phyloP scores from a whole-genome alignment of 2,888 invertebrate species.

The Ophonus ardosiacus region DNA sequence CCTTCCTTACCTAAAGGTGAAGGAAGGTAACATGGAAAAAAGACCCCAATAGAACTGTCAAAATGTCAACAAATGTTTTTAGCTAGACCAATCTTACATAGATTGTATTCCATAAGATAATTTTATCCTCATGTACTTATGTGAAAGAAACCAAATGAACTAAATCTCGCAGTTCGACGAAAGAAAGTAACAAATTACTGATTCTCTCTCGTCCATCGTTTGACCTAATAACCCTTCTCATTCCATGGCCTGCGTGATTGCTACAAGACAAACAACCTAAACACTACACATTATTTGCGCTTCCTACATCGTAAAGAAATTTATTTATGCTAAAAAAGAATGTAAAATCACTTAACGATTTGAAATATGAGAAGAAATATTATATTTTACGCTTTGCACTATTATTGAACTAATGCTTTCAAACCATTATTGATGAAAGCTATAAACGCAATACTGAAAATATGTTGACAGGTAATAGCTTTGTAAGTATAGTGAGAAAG shows the following conservation, averaged over 20 bases:
- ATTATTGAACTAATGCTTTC: too few species aligned
- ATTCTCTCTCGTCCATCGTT: constrained; percentile 44
- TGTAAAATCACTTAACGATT: too few species aligned
- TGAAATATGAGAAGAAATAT: too few species aligned
- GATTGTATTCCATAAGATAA: too few species aligned
- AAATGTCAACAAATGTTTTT: too few species aligned
- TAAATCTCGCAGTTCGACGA: background rate
- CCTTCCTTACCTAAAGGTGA: too few species aligned
- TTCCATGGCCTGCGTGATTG: background rate
- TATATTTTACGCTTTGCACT: too few species aligned
- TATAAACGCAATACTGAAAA: background rate
- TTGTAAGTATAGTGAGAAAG: background rate
- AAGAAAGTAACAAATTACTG: constrained; percentile 47
- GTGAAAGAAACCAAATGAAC: background rate
- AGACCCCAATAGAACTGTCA: too few species aligned
- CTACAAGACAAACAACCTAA: constrained; percentile 12
- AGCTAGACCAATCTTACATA: too few species aligned
- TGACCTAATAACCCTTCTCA: constrained; percentile 34
- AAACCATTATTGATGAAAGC: background rate
- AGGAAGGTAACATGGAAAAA: too few species aligned
- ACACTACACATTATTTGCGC: background rate
- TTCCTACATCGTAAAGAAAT: background rate
- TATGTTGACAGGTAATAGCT: background rate
- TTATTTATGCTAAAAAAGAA: background rate
- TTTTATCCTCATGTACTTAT: background rate